phyloP scores from a whole-genome alignment of 2,888 invertebrate species.

The Acanthopleura granulata region DNA sequence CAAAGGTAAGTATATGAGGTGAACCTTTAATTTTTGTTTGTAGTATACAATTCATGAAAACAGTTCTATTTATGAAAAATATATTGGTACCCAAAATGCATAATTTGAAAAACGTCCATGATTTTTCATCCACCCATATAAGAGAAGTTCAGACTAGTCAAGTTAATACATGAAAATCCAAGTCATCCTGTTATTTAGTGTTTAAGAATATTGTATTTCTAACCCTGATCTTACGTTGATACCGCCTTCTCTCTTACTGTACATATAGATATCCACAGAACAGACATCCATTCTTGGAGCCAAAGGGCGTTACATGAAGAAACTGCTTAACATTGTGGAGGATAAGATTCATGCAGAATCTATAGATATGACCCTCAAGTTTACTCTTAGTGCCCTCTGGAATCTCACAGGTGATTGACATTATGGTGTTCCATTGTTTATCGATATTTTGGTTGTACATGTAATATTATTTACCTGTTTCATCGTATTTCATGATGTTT shows the following conservation, averaged over 20 bases:
- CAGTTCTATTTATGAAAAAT: background rate
- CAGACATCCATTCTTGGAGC: conserved; percentile 79
- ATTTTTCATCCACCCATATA: too few relatives aligned
- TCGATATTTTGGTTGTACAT: background rate
- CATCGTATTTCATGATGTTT: too few relatives aligned
- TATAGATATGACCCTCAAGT: conserved; percentile 80
- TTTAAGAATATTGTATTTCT: too few relatives aligned
- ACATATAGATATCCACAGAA: conserved; percentile 75
- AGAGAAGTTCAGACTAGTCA: too few relatives aligned
- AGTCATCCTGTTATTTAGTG: too few relatives aligned
- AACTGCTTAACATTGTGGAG: conserved; percentile 77
- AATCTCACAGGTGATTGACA: conserved; percentile 76
- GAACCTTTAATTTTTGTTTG: background rate
- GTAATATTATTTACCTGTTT: too few relatives aligned
- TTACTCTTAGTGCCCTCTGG: conserved; percentile 83
- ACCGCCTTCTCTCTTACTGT: background rate
- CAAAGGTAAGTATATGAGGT: conserved; percentile 64
- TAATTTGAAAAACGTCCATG: too few relatives aligned
- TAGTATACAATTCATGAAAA: background rate
- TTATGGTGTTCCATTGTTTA: background rate
- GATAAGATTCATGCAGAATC: conserved; percentile 70
- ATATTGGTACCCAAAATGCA: background rate
- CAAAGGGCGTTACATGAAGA: conserved; percentile 78
- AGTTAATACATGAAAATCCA: too few relatives aligned
- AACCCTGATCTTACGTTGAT: background rate